A percentile compares a stretch with the other conserved stretches of the same genome.
phyloP scores from a whole-genome alignment of 2,797 vertebrate genomes.

The Parambassis ranga region DNA sequence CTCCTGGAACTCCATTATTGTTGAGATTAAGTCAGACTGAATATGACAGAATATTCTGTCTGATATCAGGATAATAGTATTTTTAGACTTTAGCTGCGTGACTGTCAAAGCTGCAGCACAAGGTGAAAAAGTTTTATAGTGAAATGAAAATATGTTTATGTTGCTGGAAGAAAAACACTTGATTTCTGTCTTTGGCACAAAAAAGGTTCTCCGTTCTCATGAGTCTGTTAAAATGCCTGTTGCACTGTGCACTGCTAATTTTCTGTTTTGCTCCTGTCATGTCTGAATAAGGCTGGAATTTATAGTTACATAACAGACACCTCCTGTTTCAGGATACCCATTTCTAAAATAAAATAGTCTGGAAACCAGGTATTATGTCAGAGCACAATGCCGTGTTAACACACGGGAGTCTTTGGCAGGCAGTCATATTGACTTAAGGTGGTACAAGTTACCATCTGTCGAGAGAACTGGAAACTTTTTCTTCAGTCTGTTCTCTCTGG shows the following conservation, averaged over 20 bases:
- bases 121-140: too few species aligned
- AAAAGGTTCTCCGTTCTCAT: too few species aligned
- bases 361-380: not conserved
- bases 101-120: too few species aligned
- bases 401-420: not conserved
- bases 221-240: too few species aligned
- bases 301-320: not conserved
- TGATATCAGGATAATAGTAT: too few species aligned
- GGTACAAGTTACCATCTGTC: not conserved
- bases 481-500: not conserved
- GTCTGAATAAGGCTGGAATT: not conserved
- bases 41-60: too few species aligned
- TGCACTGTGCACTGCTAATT: not conserved
- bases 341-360: not conserved
- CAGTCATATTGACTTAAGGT: slow-evolving; percentile 2
- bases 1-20: too few species aligned
- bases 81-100: too few species aligned
- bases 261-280: not conserved
- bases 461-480: not conserved
- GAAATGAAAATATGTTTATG: too few species aligned
- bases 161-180: too few species aligned
- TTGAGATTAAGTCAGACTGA: too few species aligned
- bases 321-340: not conserved
- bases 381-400: not conserved
- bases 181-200: too few species aligned